A percentile compares a stretch with the other conserved stretches of the same genome.
Evolutionary conservation across 2,797 vertebrate species (phyloP).

Genomic region (Notolabrus celidotus): DNA sequence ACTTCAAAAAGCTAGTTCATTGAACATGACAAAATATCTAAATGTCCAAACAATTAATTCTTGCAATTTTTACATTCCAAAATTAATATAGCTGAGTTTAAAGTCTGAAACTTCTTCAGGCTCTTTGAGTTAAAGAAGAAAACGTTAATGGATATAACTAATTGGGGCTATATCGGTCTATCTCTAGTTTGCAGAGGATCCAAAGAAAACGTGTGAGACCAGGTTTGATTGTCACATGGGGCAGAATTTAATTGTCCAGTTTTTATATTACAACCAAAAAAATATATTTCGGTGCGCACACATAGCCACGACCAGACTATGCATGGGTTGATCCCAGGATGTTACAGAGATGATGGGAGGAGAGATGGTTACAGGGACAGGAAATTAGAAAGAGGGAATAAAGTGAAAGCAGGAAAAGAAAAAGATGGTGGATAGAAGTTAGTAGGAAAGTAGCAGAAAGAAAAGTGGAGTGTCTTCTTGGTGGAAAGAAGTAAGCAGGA

Average conservation of each 20-base stretch:
- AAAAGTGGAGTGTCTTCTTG: conserved; percentile 66
- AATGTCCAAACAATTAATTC: too few relatives aligned
- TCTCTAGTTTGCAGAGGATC: too few relatives aligned
- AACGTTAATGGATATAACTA: too few relatives aligned
- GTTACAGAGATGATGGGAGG: conserved; percentile 78
- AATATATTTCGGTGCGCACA: conserved; percentile 55
- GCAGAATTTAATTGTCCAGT: conserved; percentile 82
- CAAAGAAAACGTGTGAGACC: conserved; percentile 38
- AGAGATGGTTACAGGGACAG: conserved; percentile 43
- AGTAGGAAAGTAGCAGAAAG: conserved; percentile 49
- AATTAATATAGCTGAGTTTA: too few relatives aligned
- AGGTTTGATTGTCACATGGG: conserved; percentile 79
- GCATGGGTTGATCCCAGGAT: conserved; percentile 87
- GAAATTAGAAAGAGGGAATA: conserved; percentile 33
- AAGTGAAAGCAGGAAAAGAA: conserved; percentile 37
- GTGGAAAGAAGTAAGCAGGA: conserved; percentile 48
- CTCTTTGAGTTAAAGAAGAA: too few relatives aligned
- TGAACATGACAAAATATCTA: too few relatives aligned
- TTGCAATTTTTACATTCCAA: too few relatives aligned
- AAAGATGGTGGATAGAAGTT: conserved; percentile 31
- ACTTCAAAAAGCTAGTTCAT: too few relatives aligned
- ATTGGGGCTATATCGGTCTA: too few relatives aligned
- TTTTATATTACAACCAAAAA: conserved; percentile 84
- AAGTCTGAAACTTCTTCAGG: too few relatives aligned
- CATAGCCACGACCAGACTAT: conserved; percentile 77